phyloP scores from a whole-genome alignment of 2,797 vertebrate genomes.

The Masticophis lateralis region DNA sequence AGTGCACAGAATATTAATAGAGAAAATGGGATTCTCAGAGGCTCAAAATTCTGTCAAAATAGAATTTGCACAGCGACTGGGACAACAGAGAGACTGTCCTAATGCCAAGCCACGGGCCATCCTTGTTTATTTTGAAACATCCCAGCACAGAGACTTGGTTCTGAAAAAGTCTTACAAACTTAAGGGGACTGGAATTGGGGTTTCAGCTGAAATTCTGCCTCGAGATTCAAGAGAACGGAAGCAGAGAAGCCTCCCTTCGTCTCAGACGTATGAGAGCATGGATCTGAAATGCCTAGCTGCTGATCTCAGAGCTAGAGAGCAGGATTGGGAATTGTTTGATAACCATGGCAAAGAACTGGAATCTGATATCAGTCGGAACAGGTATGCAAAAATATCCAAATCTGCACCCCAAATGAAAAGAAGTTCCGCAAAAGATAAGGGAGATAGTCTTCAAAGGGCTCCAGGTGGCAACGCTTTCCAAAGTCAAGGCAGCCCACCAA shows the following conservation, averaged over 20 bases:
- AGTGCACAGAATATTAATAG: constrained; percentile 89
- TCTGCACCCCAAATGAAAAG: constrained; percentile 81
- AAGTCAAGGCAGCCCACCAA: constrained; percentile 79
- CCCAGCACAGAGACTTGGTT: constrained; percentile 92
- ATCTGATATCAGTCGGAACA: constrained; percentile 86
- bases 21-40: constrained; percentile 95
- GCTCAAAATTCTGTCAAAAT: constrained; percentile 88
- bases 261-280: constrained; percentile 98
- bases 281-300: constrained; percentile 86
- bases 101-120: constrained; percentile 96
- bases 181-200: constrained; percentile 93
- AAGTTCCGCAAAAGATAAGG: constrained; percentile 73
- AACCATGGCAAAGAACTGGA: constrained; percentile 92
- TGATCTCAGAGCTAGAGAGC: constrained; percentile 83
- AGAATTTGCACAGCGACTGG: constrained; percentile 92
- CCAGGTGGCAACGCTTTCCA: constrained; percentile 76
- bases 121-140: constrained; percentile 91
- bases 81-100: constrained; percentile 93
- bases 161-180: constrained; percentile 99
- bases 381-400: constrained; percentile 88
- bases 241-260: constrained; percentile 87
- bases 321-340: constrained; percentile 87
- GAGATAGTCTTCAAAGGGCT: constrained; percentile 74
- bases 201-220: constrained; percentile 91
- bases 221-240: constrained; percentile 88